Evolutionary conservation across 2,797 vertebrate genomes (phyloP).

Genomic region (Pelobates cultripes): DNA sequence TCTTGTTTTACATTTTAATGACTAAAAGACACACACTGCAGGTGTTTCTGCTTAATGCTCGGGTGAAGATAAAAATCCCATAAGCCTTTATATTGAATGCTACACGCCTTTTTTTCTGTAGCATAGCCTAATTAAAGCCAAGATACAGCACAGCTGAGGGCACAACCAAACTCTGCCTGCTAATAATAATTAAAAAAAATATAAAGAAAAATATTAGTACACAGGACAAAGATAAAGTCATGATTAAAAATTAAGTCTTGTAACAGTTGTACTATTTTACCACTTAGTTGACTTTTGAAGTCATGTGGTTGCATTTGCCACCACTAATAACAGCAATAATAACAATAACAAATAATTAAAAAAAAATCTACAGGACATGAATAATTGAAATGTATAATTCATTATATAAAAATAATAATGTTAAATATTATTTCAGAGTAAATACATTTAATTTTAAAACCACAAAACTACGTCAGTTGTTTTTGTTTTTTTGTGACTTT

Average conservation of each 20-base stretch:
- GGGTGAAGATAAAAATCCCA: constrained; percentile 59
- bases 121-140: constrained; percentile 58
- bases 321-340: neutral
- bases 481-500: constrained; percentile 65
- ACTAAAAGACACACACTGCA: constrained; percentile 48
- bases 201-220: neutral
- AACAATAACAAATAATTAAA: neutral
- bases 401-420: too few relatives aligned
- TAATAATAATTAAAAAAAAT: constrained; percentile 4
- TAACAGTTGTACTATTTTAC: neutral
- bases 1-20: constrained; percentile 46
- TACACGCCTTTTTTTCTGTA: constrained; percentile 39
- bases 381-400: too few relatives aligned
- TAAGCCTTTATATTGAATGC: constrained; percentile 57
- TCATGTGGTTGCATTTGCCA: neutral
- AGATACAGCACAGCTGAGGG: constrained; percentile 6
- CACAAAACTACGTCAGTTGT: too few relatives aligned
- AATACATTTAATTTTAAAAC: too few relatives aligned
- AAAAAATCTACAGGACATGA: too few relatives aligned
- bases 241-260: neutral
- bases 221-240: constrained; percentile 20
- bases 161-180: constrained; percentile 5
- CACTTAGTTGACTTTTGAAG: neutral
- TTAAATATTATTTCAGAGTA: too few relatives aligned
- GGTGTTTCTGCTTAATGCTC: constrained; percentile 30